A percentile compares a stretch with the other conserved stretches of the same genome.
phyloP scores from a whole-genome alignment of 2,797 vertebrate genomes.

The Acrocephalus scirpaceus region DNA sequence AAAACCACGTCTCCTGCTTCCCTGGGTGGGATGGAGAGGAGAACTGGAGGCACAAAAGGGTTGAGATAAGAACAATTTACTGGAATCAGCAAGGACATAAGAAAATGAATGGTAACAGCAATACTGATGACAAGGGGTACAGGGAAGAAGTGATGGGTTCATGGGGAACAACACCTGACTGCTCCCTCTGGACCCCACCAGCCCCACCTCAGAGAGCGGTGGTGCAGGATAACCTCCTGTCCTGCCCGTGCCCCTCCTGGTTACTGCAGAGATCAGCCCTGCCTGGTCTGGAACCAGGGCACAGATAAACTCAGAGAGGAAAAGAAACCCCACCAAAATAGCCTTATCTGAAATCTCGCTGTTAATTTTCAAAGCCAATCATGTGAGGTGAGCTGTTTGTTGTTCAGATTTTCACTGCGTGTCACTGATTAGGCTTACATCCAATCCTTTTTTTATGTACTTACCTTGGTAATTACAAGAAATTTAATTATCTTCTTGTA shows the following conservation, averaged over 20 bases:
- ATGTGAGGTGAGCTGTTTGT: neutral
- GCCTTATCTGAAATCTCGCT: neutral
- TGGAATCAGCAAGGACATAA: neutral
- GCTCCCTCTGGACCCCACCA: neutral
- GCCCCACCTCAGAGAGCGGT: too few relatives aligned
- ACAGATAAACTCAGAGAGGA: neutral
- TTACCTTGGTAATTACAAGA: neutral
- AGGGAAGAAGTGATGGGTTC: neutral
- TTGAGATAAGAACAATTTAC: neutral
- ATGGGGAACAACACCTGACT: accelerated
- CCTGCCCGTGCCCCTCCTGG: neutral
- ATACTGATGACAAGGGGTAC: neutral
- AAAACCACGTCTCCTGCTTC: neutral
- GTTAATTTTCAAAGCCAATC: neutral
- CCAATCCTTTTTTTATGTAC: neutral
- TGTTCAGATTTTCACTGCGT: neutral
- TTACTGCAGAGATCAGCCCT: neutral
- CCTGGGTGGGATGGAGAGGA: neutral
- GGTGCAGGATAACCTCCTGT: neutral
- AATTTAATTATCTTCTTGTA: neutral
- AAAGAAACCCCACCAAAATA: accelerated
- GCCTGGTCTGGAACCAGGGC: neutral
- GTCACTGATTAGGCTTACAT: neutral
- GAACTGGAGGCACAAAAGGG: neutral
- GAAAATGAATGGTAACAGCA: neutral